Evolutionary conservation across 2,797 vertebrate genomes (phyloP), one percentile per base, ranked within the genome.

Genomic region (Chrysocyon brachyurus): DNA sequence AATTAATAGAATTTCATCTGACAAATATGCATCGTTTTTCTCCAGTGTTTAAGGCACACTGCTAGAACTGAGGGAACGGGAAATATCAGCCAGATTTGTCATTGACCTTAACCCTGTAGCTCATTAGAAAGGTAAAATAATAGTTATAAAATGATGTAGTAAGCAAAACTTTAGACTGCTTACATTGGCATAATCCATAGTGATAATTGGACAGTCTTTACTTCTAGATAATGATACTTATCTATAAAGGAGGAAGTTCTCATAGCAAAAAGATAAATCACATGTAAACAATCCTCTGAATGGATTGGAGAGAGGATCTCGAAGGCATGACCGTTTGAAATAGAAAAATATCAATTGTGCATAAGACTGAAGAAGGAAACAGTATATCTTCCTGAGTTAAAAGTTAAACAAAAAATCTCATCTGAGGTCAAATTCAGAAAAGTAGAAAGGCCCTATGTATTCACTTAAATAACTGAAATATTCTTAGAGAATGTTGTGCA

Each of bases 401-500:
- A 92, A 28, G 10, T 90, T 78, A 17, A 70, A 73, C 77, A 93
- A 61, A 56, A 77, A 68, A n/a, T 81, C 82, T 88, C 1, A 89
- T 26, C 28, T 96, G 46, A 68, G 64, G 12, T 64, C n/a, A 96
- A 81, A 90, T 63, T 88, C 5, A 57, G 52, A 59, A 90, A 95
- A 79, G 19, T 59, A 83, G 15, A 90, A 96, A 94, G 11, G 52
- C 14, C 8, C 33, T 28, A 8, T 61, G 9, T 36, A 73, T 22
- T 94, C 31, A 6, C 10, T 87, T 57, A 66, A 64, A 49, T 31
- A 57, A 52, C 10, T 90, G 46, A 84, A 90, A 57, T 90, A 12
- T 72, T 31, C 40, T 52, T 87, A 24, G 28, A 82, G 21, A 75
- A 49, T 63, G 2, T 21, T 85, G 16, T n/a, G 0, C 12, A 73